phyloP scores from a whole-genome alignment of 2,797 vertebrate genomes.

The Artibeus jamaicensis region DNA sequence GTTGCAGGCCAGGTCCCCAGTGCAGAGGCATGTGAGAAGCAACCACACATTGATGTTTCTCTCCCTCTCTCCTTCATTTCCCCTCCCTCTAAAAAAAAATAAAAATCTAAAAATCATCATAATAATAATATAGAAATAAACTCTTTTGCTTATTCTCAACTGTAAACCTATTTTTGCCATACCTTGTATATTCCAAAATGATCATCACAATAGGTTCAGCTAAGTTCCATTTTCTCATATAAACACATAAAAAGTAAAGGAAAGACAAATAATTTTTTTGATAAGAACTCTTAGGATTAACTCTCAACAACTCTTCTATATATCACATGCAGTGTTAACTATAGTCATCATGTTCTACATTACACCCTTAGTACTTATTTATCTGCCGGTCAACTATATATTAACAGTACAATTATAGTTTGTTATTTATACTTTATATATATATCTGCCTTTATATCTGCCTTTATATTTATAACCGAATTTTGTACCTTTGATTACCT shows the following conservation, averaged over 20 bases:
- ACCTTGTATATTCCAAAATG: background rate
- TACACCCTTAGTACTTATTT: background rate
- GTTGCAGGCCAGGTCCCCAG: no score
- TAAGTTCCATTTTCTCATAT: background rate
- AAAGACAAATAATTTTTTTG: background rate
- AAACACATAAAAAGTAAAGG: background rate
- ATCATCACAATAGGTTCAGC: background rate
- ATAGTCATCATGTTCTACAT: background rate
- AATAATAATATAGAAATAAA: background rate
- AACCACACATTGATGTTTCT: no score
- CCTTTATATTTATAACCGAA: background rate
- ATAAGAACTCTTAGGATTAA: background rate
- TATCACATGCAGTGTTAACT: background rate
- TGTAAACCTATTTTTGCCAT: background rate
- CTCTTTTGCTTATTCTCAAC: background rate
- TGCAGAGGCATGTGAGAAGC: no score
- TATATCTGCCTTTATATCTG: no score
- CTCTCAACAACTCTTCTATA: background rate
- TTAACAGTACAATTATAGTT: no score
- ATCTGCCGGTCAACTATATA: no score
- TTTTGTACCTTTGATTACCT: background rate
- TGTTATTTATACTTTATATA: no score
- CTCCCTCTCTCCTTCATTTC: no score
- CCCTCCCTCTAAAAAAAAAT: no score
- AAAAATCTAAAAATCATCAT: no score